Evolutionary conservation across 2,113 vertebrate genomes (phyloP), one percentile per base, ranked within the genome.

Genomic region (Synchiropus splendidus): DNA sequence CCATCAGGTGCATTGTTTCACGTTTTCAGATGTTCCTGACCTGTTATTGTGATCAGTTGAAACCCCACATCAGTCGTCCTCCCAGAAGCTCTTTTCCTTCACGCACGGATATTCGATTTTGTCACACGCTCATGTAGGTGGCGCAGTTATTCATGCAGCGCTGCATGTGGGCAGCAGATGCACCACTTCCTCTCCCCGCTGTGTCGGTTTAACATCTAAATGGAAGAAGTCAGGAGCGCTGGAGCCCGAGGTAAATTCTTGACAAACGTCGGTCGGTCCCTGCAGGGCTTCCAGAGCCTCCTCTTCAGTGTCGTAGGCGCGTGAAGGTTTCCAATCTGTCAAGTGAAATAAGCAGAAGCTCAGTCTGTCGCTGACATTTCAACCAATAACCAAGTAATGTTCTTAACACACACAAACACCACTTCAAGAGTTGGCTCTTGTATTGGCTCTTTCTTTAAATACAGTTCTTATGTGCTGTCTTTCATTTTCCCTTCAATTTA

Each of bases 281-380:
- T 3, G 51, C 54, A 40, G 57, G 33, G 21, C 21, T 27, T 34
- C 36, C 53, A 16, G 5, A 31, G 16, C 45, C 46, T 47, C 35
- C 48, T 38, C 47, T 46, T 40, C 5, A 51, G 53, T 42, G 18
- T 9, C 17, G 18, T 14, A 34, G 45, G 37, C 48, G 33, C 40
- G 6, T 32, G 59, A 65, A 58, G 18, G 17, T 36, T 61, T 59
- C 71, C 58, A 56, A 72, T 68, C 60, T 27, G 21, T 27, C 10
- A 45, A 63, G 42, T 15, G 15, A 43, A 43, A 59, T 54, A 56
- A 43, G 35, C 31, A 15, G 31, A 27, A 4, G 39, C 56, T 40
- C 18, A 17, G 31, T 15, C 6, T 53, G 48, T 35, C 58, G 14
- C 64, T 31, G 42, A 50, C 69, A 67, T 53, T 64, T 75, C 59